phyloP scores from a whole-genome alignment of 2,113 vertebrate species.

The Catharus bicknelli region DNA sequence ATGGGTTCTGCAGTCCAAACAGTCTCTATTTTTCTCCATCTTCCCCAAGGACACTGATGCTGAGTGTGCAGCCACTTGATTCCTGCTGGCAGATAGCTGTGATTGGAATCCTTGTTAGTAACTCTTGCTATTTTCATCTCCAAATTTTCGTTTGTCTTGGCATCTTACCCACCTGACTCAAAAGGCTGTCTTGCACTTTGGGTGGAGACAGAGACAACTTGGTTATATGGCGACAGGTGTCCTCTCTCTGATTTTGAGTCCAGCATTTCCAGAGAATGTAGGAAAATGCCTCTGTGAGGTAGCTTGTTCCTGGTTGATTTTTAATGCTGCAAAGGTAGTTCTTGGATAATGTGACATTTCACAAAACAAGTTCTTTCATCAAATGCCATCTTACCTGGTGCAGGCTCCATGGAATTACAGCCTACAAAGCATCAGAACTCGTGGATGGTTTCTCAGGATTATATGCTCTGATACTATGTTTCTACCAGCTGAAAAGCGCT shows the following conservation, averaged over 20 bases:
- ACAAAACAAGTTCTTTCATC: background rate
- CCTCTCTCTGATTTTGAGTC: background rate
- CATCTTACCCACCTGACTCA: background rate
- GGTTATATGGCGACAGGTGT: background rate
- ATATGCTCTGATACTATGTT: background rate
- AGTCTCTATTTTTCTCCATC: background rate
- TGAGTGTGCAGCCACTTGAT: background rate
- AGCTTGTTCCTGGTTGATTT: background rate
- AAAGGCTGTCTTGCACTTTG: background rate
- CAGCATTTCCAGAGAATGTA: background rate
- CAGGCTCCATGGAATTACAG: background rate
- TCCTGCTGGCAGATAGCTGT: background rate
- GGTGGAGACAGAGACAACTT: background rate
- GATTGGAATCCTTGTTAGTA: background rate
- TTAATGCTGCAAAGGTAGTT: background rate
- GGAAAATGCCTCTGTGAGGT: background rate
- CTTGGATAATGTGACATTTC: background rate
- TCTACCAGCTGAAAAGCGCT: background rate
- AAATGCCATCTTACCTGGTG: background rate
- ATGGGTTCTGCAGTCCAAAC: background rate
- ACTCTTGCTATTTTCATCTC: background rate
- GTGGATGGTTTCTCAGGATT: background rate
- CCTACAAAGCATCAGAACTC: background rate
- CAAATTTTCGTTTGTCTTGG: background rate
- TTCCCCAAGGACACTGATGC: background rate